Conservation (phyloP, 2,888 invertebrate species). For the Crossocerus cetratus region DNA sequence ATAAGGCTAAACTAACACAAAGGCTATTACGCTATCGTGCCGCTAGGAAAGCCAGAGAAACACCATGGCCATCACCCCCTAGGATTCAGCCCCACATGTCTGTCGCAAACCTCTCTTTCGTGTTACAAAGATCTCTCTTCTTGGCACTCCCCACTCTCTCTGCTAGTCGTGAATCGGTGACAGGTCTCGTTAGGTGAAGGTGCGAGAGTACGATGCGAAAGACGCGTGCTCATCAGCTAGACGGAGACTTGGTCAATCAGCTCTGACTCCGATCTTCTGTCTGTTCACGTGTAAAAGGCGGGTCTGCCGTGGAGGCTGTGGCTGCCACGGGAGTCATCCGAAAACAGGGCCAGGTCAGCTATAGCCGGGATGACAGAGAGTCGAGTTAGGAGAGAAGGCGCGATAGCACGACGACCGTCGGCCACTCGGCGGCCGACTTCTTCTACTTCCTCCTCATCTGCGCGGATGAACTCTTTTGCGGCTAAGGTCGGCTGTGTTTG, state of each 20-base stretch:
- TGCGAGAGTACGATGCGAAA: neutral
- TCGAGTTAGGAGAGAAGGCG: constrained; percentile 61
- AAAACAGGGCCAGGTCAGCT: constrained; percentile 72
- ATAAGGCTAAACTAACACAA: too few species aligned
- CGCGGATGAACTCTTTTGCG: constrained; percentile 54
- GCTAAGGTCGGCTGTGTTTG: constrained; percentile 44
- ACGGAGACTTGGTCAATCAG: constrained; percentile 40
- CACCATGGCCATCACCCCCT: too few species aligned
- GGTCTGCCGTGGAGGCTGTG: constrained; percentile 75
- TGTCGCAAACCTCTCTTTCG: neutral
- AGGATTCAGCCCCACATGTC: too few species aligned
- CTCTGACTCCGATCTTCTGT: constrained; percentile 66
- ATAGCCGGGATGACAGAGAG: constrained; percentile 64
- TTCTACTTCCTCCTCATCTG: constrained; percentile 56
- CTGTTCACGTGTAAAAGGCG: constrained; percentile 69
- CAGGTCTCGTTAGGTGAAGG: neutral
- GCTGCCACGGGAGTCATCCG: constrained; percentile 76
- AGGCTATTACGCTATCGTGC: too few species aligned
- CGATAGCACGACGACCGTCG: constrained; percentile 36
- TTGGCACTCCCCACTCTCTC: constrained; percentile 5
- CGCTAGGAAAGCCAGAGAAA: too few species aligned
- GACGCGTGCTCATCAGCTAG: constrained; percentile 13
- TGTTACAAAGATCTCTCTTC: neutral
- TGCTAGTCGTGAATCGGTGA: neutral
- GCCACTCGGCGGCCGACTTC: constrained; percentile 37